These are phyloP conservation scores for Siniperca chuatsi DNA, from an alignment of 2,113 vertebrate species.

Conservation along the genomic window DNA sequence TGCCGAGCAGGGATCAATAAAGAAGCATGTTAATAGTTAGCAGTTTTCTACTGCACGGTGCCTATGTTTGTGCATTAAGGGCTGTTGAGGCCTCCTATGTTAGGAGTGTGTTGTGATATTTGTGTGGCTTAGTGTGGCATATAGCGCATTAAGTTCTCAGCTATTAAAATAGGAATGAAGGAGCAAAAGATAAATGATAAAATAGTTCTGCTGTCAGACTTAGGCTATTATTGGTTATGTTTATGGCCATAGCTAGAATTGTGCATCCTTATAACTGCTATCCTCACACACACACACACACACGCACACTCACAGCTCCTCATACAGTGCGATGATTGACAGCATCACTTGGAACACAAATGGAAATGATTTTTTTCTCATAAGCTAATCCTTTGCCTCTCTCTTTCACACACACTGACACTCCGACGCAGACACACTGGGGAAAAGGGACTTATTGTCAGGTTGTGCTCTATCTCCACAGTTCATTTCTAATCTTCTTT, in stretches of 20 bases:
- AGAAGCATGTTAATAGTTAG: constrained; percentile 30
- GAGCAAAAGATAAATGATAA: constrained; percentile 6
- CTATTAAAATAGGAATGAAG: constrained; percentile 20
- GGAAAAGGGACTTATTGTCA: constrained; percentile 73
- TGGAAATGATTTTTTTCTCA: constrained; percentile 46
- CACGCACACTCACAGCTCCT: constrained; percentile 20
- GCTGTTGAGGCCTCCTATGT: constrained; percentile 4
- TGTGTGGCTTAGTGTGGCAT: background rate
- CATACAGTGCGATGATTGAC: constrained; percentile 66
- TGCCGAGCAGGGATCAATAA: constrained; percentile 40
- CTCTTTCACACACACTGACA: constrained; percentile 60
- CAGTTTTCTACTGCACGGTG: constrained; percentile 12
- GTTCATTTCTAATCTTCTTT: constrained; percentile 75
- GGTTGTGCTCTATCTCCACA: constrained; percentile 69
- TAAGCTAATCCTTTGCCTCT: constrained; percentile 67
- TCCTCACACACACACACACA: constrained; percentile 9
- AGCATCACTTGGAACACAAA: constrained; percentile 67
- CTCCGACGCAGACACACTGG: constrained; percentile 61
- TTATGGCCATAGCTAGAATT: constrained; percentile 16
- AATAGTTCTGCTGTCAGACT: constrained; percentile 29
- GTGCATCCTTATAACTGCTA: constrained; percentile 15
- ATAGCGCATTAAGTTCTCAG: constrained; percentile 5
- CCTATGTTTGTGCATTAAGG: constrained; percentile 26
- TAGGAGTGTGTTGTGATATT: constrained; percentile 11
- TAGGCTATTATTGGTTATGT: constrained; percentile 19